Evolutionary conservation across 2,797 vertebrate genomes (phyloP).

Genomic region (Etheostoma perlongum): DNA sequence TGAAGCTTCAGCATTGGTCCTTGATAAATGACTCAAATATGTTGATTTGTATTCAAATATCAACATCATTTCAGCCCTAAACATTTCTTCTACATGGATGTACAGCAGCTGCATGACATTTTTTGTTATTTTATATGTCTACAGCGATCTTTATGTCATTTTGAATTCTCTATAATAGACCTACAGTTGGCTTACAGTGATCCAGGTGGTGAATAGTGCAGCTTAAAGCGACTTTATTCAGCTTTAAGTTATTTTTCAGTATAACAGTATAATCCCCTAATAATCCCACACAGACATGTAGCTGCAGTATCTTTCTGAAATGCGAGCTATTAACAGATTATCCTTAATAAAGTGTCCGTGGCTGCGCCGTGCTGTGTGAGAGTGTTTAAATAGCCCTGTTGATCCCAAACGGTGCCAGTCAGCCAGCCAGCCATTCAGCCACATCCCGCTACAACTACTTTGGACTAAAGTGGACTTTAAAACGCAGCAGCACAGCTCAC

Average conservation of each 20-base stretch:
- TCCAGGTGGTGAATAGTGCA: neutral
- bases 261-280: slow-evolving; percentile 41
- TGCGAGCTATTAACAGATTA: slow-evolving; percentile 58
- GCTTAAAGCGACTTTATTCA: slow-evolving; percentile 39
- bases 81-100: neutral
- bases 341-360: slow-evolving; percentile 62
- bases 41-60: too few relatives aligned
- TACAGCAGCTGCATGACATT: too few relatives aligned
- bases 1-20: neutral
- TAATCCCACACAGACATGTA: slow-evolving; percentile 59
- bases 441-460: slow-evolving; percentile 46
- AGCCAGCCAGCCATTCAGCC: slow-evolving; percentile 12
- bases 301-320: slow-evolving; percentile 52
- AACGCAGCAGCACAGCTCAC: slow-evolving; percentile 29
- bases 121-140: too few relatives aligned
- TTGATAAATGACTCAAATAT: neutral
- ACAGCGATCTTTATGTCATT: neutral
- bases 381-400: slow-evolving; percentile 41
- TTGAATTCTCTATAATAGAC: neutral
- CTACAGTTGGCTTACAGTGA: neutral
- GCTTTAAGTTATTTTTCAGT: slow-evolving; percentile 33
- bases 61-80: neutral
- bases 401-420: slow-evolving; percentile 37
- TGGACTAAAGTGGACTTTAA: neutral
- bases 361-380: slow-evolving; percentile 11